A percentile compares a stretch with the other conserved stretches of the same genome.
phyloP scores from a whole-genome alignment of 2,888 invertebrate species.

The Mylabris sibirica region DNA sequence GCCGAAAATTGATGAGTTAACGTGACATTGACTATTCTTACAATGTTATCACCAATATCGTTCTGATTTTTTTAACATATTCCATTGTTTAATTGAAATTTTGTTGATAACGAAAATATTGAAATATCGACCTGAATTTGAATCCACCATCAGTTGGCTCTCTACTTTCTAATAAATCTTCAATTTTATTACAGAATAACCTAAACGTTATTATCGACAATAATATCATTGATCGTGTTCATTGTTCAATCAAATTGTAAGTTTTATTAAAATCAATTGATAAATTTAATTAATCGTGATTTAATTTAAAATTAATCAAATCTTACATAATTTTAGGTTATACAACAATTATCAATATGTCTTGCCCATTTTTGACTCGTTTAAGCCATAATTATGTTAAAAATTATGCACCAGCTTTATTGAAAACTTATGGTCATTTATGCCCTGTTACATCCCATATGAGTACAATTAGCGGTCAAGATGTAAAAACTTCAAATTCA shows the following conservation, averaged over 20 bases:
- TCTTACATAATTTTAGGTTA: conserved; percentile 28
- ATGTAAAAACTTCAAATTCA: conserved; percentile 13
- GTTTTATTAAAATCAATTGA: background rate
- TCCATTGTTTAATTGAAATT: too few species aligned
- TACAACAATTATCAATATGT: conserved; percentile 65
- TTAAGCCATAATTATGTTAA: conserved; percentile 81
- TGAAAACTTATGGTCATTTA: conserved; percentile 81
- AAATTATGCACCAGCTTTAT: conserved; percentile 78
- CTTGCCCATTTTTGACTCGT: conserved; percentile 87
- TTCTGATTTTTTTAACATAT: background rate
- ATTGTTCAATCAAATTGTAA: conserved; percentile 15
- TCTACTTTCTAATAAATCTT: conserved; percentile 10
- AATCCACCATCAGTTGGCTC: background rate
- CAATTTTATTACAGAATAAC: conserved; percentile 18
- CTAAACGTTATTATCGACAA: background rate
- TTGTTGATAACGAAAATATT: background rate
- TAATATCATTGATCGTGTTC: conserved; percentile 14
- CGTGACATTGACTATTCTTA: background rate
- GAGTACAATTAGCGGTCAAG: conserved; percentile 41
- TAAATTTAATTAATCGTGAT: background rate
- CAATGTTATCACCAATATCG: background rate
- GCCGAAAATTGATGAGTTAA: conserved; percentile 7
- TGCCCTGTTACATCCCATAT: conserved; percentile 79
- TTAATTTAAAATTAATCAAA: background rate
- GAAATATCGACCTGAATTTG: background rate